Evolutionary conservation across 2,888 invertebrate genomes (phyloP), one percentile per base, ranked within the genome.

Genomic region (Meandrusa payeni): DNA sequence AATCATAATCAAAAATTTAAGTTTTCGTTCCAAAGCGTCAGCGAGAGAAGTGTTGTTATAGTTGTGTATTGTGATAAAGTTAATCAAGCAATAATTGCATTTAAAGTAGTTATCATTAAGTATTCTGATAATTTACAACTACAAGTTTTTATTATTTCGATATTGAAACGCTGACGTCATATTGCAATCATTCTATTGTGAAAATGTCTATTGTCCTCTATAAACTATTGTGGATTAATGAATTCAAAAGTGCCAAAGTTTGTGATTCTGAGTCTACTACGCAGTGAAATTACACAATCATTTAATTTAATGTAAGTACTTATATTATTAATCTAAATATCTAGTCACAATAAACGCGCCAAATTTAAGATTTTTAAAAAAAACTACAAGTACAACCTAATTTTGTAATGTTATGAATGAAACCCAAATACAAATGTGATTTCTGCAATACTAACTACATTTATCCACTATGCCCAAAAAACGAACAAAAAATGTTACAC

Each of bases 121-220:
- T 10, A 13, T 13, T 13, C 20, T 27, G 26, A 13, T 20, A 20
- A 22, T 33, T 33, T 17, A 26, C 7, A 6, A 41, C 27, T 19
- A 12, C 6, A 9, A 11, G 11, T 27, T 23, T 6, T 9, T 4
- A 26, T 24, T 27, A 27, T 3, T 12, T 41, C 2, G 7, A 5
- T 5, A 26, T 29, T 37, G 9, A 9, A 22, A 26, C 24, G 38
- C 38, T 44, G 38, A 44, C 44, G 44, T 44, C 44, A 44, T 39
- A 27, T 17, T 22, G 27, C 2, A 9, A 39, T 32, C 20, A 33
- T 33, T 33, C 22, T 33, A 38, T 44, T 39, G 44, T 44, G 27
- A 33, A 39, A 28, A 39, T 39, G 32, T 32, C 28, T 27, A 23
- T 44, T 44, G 39, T 39, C 19, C 32, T 38, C 27, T 23, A 10